Base-by-base conservation (phyloP, 2,888 invertebrate genomes). In the Troilus luridus region DNA sequence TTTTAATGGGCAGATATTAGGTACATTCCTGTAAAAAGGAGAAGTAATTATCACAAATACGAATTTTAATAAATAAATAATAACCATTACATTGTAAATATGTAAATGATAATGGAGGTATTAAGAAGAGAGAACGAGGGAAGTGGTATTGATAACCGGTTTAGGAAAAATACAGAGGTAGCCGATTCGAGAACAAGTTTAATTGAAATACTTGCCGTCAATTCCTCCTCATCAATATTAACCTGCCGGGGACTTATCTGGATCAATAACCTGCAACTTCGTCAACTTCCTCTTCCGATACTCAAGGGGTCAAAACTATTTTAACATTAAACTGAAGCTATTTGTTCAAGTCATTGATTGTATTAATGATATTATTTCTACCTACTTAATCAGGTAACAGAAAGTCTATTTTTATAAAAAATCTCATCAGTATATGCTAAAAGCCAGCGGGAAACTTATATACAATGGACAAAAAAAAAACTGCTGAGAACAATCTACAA, bases 141-240 rank as follows among this genome's bases (percentile, higher is more conserved):
- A 10, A 11, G 10, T 24, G 72, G 17, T 77, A 24, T 77, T 77
- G 41, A 77, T 41, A 19, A 12, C 72, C 8, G 8, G 27, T 1
- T 27, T 8, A 19, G 12, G 72, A 11, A 77, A 77, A 77, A 41
- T 9, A 7, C 17, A 14, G 41, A 77, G 72, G 2, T 6, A 27
- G 41, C 12, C 21, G 27, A 77, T 67, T 11, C 12, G 27, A 27
- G 41, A 41, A 41, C 72, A 77, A 77, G 72, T 77, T 77, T 77
- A 77, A 77, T 77, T 77, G 72, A 77, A 77, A 77, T 77, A 77
- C 72, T 77, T 77, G 24, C 9, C 17, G 27, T 77, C 27, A 41
- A 41, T 77, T 17, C 17, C 19, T 41, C 41, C 72, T 77, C 72
- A 77, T 77, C 72, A 41, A 19, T 8, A 27, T 77, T 8, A 77